These are phyloP conservation scores for Calidris pugnax DNA, from an alignment of 2,113 vertebrate species.

Conservation along the genomic window DNA sequence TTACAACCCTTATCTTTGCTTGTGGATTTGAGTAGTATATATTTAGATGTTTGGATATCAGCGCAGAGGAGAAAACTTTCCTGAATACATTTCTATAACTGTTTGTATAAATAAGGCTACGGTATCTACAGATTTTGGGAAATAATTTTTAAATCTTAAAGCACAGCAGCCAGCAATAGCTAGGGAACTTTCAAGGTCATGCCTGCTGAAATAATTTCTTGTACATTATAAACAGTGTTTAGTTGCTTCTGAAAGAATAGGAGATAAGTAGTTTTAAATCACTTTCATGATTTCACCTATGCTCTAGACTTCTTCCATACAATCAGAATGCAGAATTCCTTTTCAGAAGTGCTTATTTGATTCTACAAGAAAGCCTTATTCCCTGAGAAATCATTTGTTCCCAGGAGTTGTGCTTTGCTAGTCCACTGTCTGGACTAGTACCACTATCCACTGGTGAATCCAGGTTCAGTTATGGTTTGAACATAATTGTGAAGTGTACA, in stretches of 20 bases:
- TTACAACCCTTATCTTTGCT: not conserved
- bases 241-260: not conserved
- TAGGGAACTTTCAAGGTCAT: not conserved
- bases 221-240: not conserved
- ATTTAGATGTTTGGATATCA: not conserved
- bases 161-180: not conserved
- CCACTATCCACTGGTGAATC: not conserved
- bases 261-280: not conserved
- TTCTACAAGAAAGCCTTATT: not conserved
- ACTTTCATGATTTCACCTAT: not conserved
- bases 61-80: not conserved
- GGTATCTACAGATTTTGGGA: not conserved
- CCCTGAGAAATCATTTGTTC: not conserved
- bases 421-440: not conserved
- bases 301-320: not conserved
- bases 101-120: not conserved
- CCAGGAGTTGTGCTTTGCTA: not conserved
- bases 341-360: not conserved
- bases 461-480: not conserved
- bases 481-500: not conserved
- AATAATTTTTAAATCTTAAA: not conserved
- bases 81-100: not conserved
- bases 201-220: not conserved
- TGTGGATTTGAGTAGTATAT: not conserved
- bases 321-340: not conserved